Evolutionary conservation across 2,888 invertebrate species (phyloP).

Genomic region (Eupithecia vulgata): DNA sequence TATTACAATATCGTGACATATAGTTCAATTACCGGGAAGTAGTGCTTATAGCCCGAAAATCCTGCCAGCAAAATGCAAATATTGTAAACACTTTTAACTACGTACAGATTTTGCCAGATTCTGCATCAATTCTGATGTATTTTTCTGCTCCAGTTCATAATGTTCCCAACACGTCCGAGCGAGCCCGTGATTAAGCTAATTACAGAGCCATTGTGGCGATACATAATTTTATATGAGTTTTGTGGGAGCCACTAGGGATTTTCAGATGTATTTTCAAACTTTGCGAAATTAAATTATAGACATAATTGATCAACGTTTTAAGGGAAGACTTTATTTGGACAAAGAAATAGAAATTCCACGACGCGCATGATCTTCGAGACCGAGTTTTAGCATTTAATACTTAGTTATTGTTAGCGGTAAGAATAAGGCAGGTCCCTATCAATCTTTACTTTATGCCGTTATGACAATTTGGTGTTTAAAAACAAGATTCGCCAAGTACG

Average conservation of each 20-base stretch:
- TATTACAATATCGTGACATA: neutral
- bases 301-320: conserved; percentile 21
- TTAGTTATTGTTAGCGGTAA: neutral
- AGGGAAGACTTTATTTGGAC: conserved; percentile 11
- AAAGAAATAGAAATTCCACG: conserved; percentile 4
- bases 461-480: neutral
- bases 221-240: conserved; percentile 39
- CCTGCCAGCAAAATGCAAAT: conserved; percentile 15
- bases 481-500: too few species aligned
- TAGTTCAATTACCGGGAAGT: neutral
- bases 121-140: conserved; percentile 33
- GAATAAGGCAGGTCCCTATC: neutral
- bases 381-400: neutral
- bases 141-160: conserved; percentile 44
- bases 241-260: conserved; percentile 37
- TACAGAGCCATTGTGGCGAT: conserved; percentile 44
- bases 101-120: conserved; percentile 29
- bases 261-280: conserved; percentile 41
- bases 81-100: conserved; percentile 16
- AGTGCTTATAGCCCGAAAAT: neutral
- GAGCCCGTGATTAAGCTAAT: conserved; percentile 45
- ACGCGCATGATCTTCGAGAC: neutral
- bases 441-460: neutral
- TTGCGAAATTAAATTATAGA: conserved; percentile 36
- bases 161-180: conserved; percentile 39